These are phyloP conservation scores for Stegophylla sp. DNA, from an alignment of 2,888 invertebrate species.

Conservation along the genomic window DNA sequence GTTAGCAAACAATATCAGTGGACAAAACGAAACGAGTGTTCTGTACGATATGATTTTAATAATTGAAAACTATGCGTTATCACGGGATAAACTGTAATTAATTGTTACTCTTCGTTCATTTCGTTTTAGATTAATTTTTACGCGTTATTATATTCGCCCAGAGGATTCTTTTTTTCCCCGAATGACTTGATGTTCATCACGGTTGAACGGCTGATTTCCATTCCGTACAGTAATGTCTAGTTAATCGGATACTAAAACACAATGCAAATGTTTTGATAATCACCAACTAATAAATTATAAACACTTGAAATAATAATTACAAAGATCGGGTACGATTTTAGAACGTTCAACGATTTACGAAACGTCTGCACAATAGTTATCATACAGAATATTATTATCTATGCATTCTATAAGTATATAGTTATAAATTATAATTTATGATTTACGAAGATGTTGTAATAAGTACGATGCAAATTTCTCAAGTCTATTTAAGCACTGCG, in stretches of 20 bases:
- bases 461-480: neutral
- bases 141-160: neutral
- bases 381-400: neutral
- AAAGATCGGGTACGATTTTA: neutral
- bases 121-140: conserved; percentile 1
- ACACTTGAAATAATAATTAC: neutral
- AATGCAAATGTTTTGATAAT: neutral
- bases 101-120: neutral
- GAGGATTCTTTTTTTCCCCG: neutral
- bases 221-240: neutral
- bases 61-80: neutral
- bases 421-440: neutral
- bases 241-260: neutral
- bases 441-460: neutral
- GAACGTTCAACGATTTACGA: neutral
- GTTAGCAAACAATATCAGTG: neutral
- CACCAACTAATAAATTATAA: neutral
- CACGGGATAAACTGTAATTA: neutral
- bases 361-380: neutral
- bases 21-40: neutral
- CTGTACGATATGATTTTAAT: neutral
- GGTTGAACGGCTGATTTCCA: neutral
- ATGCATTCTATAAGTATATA: too few relatives aligned
- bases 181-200: too few relatives aligned
- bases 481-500: neutral